Evolutionary conservation across 2,797 vertebrate species (phyloP).

Genomic region (Pygocentrus nattereri): DNA sequence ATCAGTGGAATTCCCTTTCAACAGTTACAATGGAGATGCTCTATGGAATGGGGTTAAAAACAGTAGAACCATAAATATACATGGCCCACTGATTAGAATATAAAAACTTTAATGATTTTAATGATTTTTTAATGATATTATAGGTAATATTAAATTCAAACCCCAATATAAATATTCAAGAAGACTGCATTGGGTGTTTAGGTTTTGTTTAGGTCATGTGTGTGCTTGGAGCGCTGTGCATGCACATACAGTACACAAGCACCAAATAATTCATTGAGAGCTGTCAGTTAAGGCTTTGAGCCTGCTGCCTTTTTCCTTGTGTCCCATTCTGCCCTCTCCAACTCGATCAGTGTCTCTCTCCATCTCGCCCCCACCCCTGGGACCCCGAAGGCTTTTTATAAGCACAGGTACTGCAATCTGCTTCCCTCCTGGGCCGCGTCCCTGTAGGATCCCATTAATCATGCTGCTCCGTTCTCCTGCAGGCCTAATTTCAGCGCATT

Average conservation of each 20-base stretch:
- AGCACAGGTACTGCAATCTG: constrained; percentile 54
- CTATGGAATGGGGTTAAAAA: too few relatives aligned
- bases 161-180: too few relatives aligned
- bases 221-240: background rate
- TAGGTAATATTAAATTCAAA: too few relatives aligned
- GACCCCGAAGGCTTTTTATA: constrained; percentile 64
- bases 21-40: too few relatives aligned
- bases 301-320: background rate
- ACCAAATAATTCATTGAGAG: constrained; percentile 40
- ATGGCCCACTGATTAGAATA: too few relatives aligned
- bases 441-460: constrained; percentile 38
- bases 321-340: constrained; percentile 29
- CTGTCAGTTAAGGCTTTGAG: constrained; percentile 11
- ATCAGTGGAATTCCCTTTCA: too few relatives aligned
- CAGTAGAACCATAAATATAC: too few relatives aligned
- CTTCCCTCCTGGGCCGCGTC: constrained; percentile 58
- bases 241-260: constrained; percentile 15
- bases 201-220: background rate
- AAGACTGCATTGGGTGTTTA: too few relatives aligned
- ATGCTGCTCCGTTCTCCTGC: background rate
- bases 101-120: too few relatives aligned
- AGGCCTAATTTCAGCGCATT: constrained; percentile 24
- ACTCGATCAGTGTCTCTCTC: constrained; percentile 48
- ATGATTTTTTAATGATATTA: too few relatives aligned
- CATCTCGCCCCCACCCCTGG: constrained; percentile 48